These are phyloP conservation scores for Prietella phreatophila DNA, from an alignment of 2,113 vertebrate genomes.

Conservation along the genomic window DNA sequence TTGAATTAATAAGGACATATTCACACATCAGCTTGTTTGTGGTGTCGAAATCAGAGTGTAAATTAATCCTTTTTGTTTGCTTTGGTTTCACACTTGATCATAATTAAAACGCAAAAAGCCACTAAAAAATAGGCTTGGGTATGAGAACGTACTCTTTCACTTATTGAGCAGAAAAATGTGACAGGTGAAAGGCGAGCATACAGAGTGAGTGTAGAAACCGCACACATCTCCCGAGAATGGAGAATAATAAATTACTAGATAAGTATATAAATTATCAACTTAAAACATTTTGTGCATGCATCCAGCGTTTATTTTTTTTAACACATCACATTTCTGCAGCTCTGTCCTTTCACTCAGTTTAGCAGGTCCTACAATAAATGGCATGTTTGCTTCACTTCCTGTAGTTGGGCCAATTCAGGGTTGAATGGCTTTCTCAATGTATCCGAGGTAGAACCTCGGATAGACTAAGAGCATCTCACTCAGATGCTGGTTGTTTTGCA, in stretches of 20 bases:
- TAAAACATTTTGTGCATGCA: neutral
- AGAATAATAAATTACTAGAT: neutral
- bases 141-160: neutral
- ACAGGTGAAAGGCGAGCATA: neutral
- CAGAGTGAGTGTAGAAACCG: neutral
- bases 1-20: neutral
- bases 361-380: neutral
- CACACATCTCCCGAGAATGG: neutral
- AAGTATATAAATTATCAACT: neutral
- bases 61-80: neutral
- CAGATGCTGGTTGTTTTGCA: neutral
- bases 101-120: neutral
- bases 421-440: neutral
- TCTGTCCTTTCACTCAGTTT: neutral
- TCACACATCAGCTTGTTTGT: neutral
- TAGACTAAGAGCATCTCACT: neutral
- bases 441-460: neutral
- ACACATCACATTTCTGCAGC: too few relatives aligned
- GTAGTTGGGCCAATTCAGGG: neutral
- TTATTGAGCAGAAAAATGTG: neutral
- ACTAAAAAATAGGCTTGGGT: neutral
- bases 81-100: neutral
- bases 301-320: neutral
- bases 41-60: neutral
- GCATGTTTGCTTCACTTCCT: neutral